Percentiles rank a stretch among this genome's conserved stretches.
These are phyloP conservation scores for Noctua fimbriata DNA, from an alignment of 2,888 invertebrate species.

Conservation along the genomic window DNA sequence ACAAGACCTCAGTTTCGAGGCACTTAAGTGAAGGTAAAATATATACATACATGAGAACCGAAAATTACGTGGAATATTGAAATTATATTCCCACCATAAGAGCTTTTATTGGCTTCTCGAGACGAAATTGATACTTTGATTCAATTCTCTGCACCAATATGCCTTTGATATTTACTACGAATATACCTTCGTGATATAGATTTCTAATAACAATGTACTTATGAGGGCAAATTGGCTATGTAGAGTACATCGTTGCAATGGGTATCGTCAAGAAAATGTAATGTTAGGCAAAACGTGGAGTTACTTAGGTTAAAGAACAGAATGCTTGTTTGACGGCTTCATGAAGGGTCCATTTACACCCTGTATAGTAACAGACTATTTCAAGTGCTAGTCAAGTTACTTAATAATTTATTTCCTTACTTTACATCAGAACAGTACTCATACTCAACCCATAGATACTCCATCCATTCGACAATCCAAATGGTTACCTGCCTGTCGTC, in stretches of 20 bases:
- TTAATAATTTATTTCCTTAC: neutral
- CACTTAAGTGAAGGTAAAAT: neutral
- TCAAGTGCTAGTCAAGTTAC: neutral
- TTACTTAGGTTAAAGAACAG: no score
- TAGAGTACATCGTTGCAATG: neutral
- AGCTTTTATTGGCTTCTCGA: slow-evolving; percentile 45
- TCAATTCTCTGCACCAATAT: slow-evolving; percentile 20
- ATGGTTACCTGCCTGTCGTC: neutral
- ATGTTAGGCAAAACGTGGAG: neutral
- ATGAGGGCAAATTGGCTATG: neutral
- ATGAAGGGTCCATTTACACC: no score
- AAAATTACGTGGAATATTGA: slow-evolving; percentile 12
- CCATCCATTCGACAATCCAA: neutral
- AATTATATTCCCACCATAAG: slow-evolving; percentile 20
- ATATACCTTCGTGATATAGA: neutral
- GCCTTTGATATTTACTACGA: neutral
- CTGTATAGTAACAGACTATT: neutral
- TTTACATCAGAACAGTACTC: neutral
- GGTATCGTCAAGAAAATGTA: neutral
- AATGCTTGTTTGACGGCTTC: no score
- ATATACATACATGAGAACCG: neutral
- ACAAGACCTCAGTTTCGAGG: neutral
- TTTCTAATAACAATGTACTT: neutral
- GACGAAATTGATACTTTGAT: slow-evolving; percentile 43
- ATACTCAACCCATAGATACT: neutral